Percentiles rank a stretch among this genome's conserved stretches.
These are phyloP conservation scores for Diplazon laetatorius DNA, from an alignment of 2,888 invertebrate species.

Conservation along the genomic window DNA sequence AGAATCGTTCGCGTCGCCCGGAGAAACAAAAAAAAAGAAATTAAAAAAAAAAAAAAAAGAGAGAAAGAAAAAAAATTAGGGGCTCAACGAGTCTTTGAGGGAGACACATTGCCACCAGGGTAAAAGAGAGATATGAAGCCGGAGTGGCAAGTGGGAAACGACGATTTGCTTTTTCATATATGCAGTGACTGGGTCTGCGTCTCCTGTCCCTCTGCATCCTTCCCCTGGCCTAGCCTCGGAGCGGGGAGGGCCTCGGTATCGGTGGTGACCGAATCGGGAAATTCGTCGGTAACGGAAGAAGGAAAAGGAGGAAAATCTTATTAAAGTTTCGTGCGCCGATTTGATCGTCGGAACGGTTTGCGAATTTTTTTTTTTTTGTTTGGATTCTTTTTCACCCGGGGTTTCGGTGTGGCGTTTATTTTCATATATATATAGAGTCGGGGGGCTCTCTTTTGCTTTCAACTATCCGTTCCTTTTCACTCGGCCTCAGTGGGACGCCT, in stretches of 20 bases:
- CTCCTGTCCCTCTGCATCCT: too few species aligned
- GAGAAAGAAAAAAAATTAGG: not conserved
- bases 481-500: slow-evolving; percentile 3
- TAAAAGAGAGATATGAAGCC: slow-evolving; percentile 14
- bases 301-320: slow-evolving; percentile 61
- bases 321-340: slow-evolving; percentile 66
- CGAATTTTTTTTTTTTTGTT: too few species aligned
- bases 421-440: not conserved
- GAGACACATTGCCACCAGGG: not conserved
- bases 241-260: slow-evolving; percentile 17
- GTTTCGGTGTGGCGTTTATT: slow-evolving; percentile 1
- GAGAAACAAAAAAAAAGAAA: too few species aligned
- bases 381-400: slow-evolving; percentile 13
- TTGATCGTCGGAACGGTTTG: slow-evolving; percentile 16
- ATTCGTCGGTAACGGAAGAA: slow-evolving; percentile 2
- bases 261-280: slow-evolving; percentile 17
- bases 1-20: not conserved
- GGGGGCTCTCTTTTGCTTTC: slow-evolving; percentile 15
- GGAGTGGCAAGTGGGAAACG: slow-evolving; percentile 23
- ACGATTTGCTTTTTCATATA: slow-evolving; percentile 21
- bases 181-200: not conserved
- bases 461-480: slow-evolving; percentile 15
- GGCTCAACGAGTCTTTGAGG: not conserved
- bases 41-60: too few species aligned
- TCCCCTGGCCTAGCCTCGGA: too few species aligned